phyloP scores from a whole-genome alignment of 2,113 vertebrate species.

The Blennius ocellaris region DNA sequence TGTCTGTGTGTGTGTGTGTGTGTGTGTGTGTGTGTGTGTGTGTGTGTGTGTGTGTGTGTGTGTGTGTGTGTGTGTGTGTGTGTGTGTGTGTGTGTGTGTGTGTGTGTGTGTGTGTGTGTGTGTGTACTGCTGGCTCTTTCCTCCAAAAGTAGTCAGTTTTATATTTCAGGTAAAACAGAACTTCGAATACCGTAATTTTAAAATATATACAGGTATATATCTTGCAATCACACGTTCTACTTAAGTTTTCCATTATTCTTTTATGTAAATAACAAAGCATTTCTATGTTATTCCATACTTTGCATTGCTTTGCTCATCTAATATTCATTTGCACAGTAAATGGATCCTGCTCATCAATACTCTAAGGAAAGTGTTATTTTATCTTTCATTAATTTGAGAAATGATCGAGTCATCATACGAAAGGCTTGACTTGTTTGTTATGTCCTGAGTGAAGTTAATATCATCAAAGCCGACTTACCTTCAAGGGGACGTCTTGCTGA shows the following conservation, averaged over 20 bases:
- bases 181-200: background rate
- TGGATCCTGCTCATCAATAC: background rate
- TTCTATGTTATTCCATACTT: background rate
- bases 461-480: constrained; percentile 61
- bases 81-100: too few relatives aligned
- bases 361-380: constrained; percentile 30
- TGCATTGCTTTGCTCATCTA: constrained; percentile 6
- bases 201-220: background rate
- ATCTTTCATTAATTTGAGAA: constrained; percentile 59
- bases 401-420: constrained; percentile 44
- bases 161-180: too few relatives aligned
- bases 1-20: too few relatives aligned
- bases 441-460: constrained; percentile 63
- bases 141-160: too few relatives aligned
- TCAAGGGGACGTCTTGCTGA: constrained; percentile 53
- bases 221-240: background rate
- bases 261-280: background rate
- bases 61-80: too few relatives aligned
- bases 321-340: constrained; percentile 1
- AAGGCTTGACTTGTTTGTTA: constrained; percentile 57
- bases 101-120: too few relatives aligned
- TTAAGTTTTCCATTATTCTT: background rate
- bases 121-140: too few relatives aligned
- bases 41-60: too few relatives aligned
- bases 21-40: too few relatives aligned